A percentile compares a stretch with the other conserved stretches of the same genome.
Conservation (phyloP, 2,797 vertebrate genomes). For the Anolis apletophallus region DNA sequence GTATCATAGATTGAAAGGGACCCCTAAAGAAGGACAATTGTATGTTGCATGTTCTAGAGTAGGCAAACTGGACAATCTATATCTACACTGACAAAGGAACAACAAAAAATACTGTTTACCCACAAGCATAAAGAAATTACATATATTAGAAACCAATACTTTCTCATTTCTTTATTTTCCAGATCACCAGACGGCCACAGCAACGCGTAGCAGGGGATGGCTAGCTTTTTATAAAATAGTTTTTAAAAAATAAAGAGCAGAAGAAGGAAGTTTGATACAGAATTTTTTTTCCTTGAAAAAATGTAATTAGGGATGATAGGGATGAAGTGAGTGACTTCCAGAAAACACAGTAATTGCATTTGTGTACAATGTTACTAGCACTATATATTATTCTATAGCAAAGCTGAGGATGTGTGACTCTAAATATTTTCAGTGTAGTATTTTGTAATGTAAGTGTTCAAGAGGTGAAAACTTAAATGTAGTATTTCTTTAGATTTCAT, state of each 20-base stretch:
- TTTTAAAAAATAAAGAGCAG: not conserved
- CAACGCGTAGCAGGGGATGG: too few relatives aligned
- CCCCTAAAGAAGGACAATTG: too few relatives aligned
- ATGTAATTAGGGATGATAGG: not conserved
- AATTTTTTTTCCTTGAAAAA: not conserved
- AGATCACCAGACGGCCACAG: too few relatives aligned
- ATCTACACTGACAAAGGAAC: too few relatives aligned
- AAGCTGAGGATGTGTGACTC: not conserved
- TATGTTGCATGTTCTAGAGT: too few relatives aligned
- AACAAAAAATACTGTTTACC: too few relatives aligned
- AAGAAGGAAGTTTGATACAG: not conserved
- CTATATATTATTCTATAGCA: not conserved
- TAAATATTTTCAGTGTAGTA: not conserved
- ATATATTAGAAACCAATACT: too few relatives aligned
- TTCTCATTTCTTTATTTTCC: too few relatives aligned
- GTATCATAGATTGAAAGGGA: too few relatives aligned
- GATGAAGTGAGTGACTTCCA: not conserved
- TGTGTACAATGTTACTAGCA: not conserved
- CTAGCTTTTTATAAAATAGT: too few relatives aligned
- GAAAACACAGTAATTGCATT: not conserved
- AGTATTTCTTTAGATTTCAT: not conserved
- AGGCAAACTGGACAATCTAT: too few relatives aligned
- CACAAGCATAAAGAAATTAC: too few relatives aligned
- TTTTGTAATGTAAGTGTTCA: not conserved
- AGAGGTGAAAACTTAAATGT: not conserved